Evolutionary conservation across 1,140 invertebrate species (phyloP).

Genomic region (Zaprionus taronus): DNA sequence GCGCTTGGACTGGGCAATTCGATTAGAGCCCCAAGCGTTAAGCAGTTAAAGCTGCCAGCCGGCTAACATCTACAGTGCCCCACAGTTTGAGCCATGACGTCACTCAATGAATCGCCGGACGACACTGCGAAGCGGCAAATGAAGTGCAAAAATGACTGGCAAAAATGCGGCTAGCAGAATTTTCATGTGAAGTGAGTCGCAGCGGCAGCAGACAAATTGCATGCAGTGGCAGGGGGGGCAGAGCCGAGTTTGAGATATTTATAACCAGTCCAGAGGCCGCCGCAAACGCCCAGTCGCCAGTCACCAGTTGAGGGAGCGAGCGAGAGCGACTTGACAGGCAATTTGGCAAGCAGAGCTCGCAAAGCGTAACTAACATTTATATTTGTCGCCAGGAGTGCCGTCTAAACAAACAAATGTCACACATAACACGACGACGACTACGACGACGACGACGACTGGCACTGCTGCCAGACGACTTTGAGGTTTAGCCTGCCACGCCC

Average conservation of each 20-base stretch:
- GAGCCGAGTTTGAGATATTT: constrained; percentile 47
- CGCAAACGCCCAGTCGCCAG: constrained; percentile 22
- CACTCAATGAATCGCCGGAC: constrained; percentile 48
- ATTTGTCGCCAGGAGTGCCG: constrained; percentile 67
- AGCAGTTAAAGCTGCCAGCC: constrained; percentile 58
- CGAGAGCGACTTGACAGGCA: constrained; percentile 60
- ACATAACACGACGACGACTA: constrained; percentile 55
- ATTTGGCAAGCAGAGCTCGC: constrained; percentile 63
- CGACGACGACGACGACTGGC: constrained; percentile 24
- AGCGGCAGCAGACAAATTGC: constrained; percentile 55
- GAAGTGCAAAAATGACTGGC: constrained; percentile 58
- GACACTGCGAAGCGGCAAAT: constrained; percentile 46
- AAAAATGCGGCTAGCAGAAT: constrained; percentile 49
- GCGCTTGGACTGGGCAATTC: constrained; percentile 59
- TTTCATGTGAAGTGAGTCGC: constrained; percentile 29
- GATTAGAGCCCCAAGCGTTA: constrained; percentile 73
- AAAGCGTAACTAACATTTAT: constrained; percentile 70
- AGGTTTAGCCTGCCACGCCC: constrained; percentile 23
- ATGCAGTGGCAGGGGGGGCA: constrained; percentile 24
- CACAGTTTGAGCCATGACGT: constrained; percentile 48
- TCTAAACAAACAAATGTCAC: constrained; percentile 69
- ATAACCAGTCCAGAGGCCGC: constrained; percentile 39
- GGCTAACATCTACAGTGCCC: background rate
- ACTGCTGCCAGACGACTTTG: constrained; percentile 52
- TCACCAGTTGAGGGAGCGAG: constrained; percentile 18